Evolutionary conservation across 2,113 vertebrate genomes (phyloP).

Genomic region (Laticauda colubrina): DNA sequence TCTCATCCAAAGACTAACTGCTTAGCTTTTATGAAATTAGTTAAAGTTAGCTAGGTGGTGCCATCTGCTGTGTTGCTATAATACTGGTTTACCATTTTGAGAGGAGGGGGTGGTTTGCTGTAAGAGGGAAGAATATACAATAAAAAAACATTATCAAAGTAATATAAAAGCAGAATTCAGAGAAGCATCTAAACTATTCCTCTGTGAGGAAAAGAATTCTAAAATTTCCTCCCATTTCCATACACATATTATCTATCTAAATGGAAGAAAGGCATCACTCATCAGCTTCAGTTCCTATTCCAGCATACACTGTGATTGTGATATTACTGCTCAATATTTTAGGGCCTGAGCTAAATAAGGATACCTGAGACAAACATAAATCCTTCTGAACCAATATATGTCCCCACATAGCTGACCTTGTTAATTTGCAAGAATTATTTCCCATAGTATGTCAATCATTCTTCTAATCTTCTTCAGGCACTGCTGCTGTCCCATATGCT

Average conservation of each 20-base stretch:
- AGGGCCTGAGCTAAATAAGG: neutral
- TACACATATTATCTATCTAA: neutral
- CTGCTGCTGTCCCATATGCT: neutral
- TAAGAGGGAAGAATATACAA: neutral
- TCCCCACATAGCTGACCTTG: neutral
- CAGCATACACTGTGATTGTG: neutral
- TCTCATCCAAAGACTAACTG: neutral
- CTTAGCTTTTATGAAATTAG: neutral
- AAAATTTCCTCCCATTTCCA: neutral
- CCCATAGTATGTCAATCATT: neutral
- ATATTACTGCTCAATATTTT: neutral
- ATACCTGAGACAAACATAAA: neutral
- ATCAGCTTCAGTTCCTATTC: neutral
- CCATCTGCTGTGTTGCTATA: neutral
- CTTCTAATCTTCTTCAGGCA: constrained; percentile 24
- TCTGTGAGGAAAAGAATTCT: neutral
- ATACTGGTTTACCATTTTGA: neutral
- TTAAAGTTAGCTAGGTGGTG: neutral
- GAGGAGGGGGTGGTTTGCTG: neutral
- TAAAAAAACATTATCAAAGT: neutral
- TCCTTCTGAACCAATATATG: neutral
- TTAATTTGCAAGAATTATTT: constrained; percentile 17
- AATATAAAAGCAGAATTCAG: neutral
- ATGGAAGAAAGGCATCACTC: neutral
- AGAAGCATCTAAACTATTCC: neutral